Percentiles rank a stretch among this genome's conserved stretches.
These are phyloP conservation scores for Papilio gigon DNA, from an alignment of 2,888 invertebrate genomes.

Conservation along the genomic window DNA sequence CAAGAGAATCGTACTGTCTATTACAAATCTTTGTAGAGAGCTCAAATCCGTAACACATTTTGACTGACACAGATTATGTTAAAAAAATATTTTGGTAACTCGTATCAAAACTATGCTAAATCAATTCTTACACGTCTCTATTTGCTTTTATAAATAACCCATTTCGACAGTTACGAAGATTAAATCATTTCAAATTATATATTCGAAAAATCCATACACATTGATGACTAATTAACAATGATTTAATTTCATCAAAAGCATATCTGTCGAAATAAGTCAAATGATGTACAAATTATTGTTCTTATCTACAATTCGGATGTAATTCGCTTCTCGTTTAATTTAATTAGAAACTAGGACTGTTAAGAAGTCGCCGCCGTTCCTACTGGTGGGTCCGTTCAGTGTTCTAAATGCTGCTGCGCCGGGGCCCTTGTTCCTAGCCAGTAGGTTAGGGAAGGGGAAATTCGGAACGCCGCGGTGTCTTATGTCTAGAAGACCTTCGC, in stretches of 20 bases:
- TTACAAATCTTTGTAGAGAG: slow-evolving; percentile 8
- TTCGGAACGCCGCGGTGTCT: slow-evolving; percentile 70
- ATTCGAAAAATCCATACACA: too few species aligned
- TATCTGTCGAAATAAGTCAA: background rate
- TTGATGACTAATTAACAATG: too few species aligned
- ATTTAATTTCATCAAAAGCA: too few species aligned
- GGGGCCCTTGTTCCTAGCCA: slow-evolving; percentile 62
- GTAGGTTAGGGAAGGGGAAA: slow-evolving; percentile 67
- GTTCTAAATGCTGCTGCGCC: slow-evolving; percentile 65
- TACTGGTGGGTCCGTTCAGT: slow-evolving; percentile 50
- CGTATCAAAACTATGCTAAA: slow-evolving; percentile 28
- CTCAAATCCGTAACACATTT: background rate
- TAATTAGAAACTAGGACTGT: slow-evolving; percentile 69
- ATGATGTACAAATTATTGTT: background rate
- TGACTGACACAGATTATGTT: slow-evolving; percentile 1
- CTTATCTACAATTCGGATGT: slow-evolving; percentile 3
- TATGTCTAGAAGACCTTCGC: slow-evolving; percentile 67
- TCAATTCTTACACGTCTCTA: slow-evolving; percentile 1
- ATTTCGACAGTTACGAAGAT: slow-evolving; percentile 11
- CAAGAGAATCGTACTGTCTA: background rate
- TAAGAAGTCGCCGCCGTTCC: slow-evolving; percentile 62
- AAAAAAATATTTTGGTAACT: slow-evolving; percentile 25
- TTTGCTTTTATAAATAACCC: background rate
- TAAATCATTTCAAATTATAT: too few species aligned
- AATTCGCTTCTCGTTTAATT: background rate